Conservation (phyloP, 2,888 invertebrate genomes). For the Hemistola chrysoprasaria region DNA sequence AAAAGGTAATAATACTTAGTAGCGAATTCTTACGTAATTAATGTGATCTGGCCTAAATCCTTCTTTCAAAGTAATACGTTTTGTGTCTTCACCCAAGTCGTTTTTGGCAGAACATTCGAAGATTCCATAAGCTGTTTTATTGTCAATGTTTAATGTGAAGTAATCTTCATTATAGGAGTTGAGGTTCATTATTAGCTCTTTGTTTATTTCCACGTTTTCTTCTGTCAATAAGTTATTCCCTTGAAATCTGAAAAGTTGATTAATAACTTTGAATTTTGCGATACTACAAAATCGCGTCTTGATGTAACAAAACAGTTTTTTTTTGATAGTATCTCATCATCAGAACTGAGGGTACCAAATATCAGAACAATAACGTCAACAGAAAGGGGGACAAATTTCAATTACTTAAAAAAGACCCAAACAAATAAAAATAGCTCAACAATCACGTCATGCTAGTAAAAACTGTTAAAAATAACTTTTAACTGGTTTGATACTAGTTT, state of each 20-base stretch:
- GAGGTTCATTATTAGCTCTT: constrained; percentile 32
- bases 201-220: constrained; percentile 41
- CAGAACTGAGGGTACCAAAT: no score
- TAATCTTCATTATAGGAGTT: constrained; percentile 30
- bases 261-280: no score
- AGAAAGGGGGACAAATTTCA: no score
- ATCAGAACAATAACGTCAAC: no score
- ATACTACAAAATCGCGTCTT: not conserved
- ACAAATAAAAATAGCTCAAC: no score
- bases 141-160: constrained; percentile 37
- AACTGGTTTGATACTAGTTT: no score
- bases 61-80: constrained; percentile 46
- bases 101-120: constrained; percentile 59
- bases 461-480: no score
- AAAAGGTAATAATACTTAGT: no score
- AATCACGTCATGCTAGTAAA: no score
- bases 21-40: constrained; percentile 48
- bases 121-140: constrained; percentile 49
- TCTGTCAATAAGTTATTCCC: constrained; percentile 28
- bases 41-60: constrained; percentile 52
- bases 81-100: constrained; percentile 45
- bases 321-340: no score
- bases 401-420: no score
- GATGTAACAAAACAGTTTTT: no score
- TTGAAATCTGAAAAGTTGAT: constrained; percentile 37